Percentiles rank a stretch among this genome's conserved stretches.
phyloP scores from a whole-genome alignment of 2,113 vertebrate genomes.

The Phyllostomus hastatus region DNA sequence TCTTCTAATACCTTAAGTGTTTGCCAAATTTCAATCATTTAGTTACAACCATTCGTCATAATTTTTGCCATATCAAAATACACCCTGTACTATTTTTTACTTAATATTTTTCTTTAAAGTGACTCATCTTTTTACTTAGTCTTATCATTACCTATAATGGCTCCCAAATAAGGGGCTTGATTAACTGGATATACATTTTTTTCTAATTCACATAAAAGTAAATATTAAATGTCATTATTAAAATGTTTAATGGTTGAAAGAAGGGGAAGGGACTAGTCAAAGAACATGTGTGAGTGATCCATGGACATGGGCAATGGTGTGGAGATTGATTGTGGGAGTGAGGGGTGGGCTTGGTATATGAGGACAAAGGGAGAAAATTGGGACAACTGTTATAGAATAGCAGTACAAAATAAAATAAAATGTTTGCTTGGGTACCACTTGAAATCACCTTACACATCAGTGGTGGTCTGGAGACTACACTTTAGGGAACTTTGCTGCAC shows the following conservation, averaged over 20 bases:
- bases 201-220: background rate
- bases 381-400: too few species aligned
- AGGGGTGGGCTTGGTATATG: too few species aligned
- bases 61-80: background rate
- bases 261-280: too few species aligned
- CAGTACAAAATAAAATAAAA: too few species aligned
- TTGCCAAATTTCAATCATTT: background rate
- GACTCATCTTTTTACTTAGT: background rate
- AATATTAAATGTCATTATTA: background rate
- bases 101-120: background rate
- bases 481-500: background rate
- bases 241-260: background rate
- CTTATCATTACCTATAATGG: background rate
- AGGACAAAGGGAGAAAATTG: too few species aligned
- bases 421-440: background rate
- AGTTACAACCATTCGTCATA: background rate
- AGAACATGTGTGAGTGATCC: too few species aligned
- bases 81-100: background rate
- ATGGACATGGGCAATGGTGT: too few species aligned
- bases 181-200: background rate
- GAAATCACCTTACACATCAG: background rate
- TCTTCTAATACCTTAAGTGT: background rate
- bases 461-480: background rate
- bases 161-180: background rate
- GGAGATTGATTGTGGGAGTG: too few species aligned